Evolutionary conservation across 1,140 invertebrate species (phyloP).

Genomic region (Pectinophora gossypiella): DNA sequence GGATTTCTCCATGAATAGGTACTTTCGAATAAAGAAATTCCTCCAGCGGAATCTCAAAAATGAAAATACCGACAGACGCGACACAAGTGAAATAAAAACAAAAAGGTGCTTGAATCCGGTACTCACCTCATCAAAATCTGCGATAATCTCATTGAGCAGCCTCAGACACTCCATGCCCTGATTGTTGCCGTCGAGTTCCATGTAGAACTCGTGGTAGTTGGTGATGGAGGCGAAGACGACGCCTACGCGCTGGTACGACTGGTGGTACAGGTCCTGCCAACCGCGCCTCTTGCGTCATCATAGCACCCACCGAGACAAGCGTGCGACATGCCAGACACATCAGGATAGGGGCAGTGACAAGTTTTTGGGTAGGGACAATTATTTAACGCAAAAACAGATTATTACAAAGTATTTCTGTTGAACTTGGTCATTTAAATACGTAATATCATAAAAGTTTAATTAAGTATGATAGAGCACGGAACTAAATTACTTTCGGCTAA

Average conservation of each 20-base stretch:
- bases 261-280: conserved; percentile 93
- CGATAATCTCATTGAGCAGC: conserved; percentile 85
- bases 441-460: no score
- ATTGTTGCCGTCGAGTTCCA: conserved; percentile 94
- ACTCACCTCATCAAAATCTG: conserved; percentile 93
- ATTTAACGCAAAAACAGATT: no score
- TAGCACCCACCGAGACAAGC: conserved; percentile 6
- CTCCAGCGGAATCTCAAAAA: no score
- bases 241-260: conserved; percentile 93
- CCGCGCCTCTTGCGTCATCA: conserved; percentile 36
- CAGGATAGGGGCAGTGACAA: conserved; percentile 28
- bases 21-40: no score
- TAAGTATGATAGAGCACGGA: no score
- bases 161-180: conserved; percentile 93
- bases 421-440: no score
- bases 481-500: no score
- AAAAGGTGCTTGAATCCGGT: no score
- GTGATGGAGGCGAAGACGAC: conserved; percentile 96
- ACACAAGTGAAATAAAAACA: no score
- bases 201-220: conserved; percentile 98
- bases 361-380: no score
- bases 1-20: conserved; percentile 2
- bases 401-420: no score
- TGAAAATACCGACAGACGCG: no score
- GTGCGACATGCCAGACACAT: conserved; percentile 26